Evolutionary conservation across 2,888 invertebrate genomes (phyloP).

Genomic region (Halictus ligatus): DNA sequence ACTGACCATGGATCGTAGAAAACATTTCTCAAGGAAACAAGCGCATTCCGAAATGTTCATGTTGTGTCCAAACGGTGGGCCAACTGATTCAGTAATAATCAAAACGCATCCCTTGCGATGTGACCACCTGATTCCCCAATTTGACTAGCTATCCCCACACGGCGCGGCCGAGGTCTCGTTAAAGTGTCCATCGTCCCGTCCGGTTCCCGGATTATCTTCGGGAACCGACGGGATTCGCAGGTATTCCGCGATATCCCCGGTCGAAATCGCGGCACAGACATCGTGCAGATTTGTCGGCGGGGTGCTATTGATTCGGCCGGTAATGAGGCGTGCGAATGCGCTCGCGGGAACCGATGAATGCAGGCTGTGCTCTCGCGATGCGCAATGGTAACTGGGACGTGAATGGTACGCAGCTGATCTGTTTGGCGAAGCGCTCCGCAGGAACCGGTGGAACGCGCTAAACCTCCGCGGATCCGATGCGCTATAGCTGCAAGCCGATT

Average conservation of each 20-base stretch:
- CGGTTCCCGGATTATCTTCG: neutral
- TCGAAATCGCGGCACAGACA: conserved; percentile 15
- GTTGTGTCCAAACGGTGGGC: neutral
- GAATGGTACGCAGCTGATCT: conserved; percentile 52
- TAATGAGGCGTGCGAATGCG: conserved; percentile 75
- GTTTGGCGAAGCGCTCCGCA: conserved; percentile 62
- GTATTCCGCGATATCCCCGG: conserved; percentile 29
- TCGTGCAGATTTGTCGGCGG: conserved; percentile 74
- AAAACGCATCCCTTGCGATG: neutral
- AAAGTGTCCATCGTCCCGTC: neutral
- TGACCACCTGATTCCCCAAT: neutral
- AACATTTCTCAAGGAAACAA: too few species aligned
- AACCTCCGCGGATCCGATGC: conserved; percentile 26
- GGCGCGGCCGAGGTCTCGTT: neutral
- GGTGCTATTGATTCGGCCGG: conserved; percentile 76
- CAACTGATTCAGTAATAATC: neutral
- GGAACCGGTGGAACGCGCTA: conserved; percentile 31
- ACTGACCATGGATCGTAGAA: too few species aligned
- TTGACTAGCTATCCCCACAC: neutral
- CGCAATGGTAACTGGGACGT: conserved; percentile 51
- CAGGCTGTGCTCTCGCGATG: conserved; percentile 14
- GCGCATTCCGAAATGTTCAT: too few species aligned
- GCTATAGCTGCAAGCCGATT: conserved; percentile 41
- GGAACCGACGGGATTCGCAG: neutral
- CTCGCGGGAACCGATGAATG: conserved; percentile 50